Base-by-base conservation (phyloP, 2,113 vertebrate species). In the Thinocorus orbignyianus region DNA sequence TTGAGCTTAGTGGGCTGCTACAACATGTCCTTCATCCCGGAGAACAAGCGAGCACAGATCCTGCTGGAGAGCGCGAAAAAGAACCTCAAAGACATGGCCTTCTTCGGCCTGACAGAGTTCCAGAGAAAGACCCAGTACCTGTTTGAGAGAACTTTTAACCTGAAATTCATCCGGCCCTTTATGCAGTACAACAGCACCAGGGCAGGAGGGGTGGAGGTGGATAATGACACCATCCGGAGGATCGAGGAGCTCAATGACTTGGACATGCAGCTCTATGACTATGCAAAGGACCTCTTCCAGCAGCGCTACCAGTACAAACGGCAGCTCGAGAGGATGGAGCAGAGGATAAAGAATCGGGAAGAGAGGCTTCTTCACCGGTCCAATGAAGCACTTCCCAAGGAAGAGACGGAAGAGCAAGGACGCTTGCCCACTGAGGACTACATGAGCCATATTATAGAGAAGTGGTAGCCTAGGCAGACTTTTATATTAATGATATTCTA, bases 371-470 rank as follows among this genome's bases (percentile, higher is more conserved):
- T 98, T 85, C 98, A 98, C 87, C 98, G 98, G 11, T 98, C 98
- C 95, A 98, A 98, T 44, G 98, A 98, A 88, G 98, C 98, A 0
- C 97, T 95, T 95, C 97, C 98, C 24, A 98, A 98, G 85, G 98
- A 98, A 74, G 98, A 98, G 48, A 52, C 97, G 0, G 99, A 99
- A 25, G 98, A 99, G 81, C 97, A 98, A 5, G 98, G 98, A 90
- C 98, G 99, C 14, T 98, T 99, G 96, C 99, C 99, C 97, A 99
- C 99, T 0, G 99, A 99, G 98, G 99, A 99, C 98, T 99, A 99
- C 98, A 99, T 99, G 99, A 99, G 99, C 98, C 99, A 99, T 98
- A 99, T 99, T 97, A 98, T 99, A 94, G 99, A 99, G 97, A 99
- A 99, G 97, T 99, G 99, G 99, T 99, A 99, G 99, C 98, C 92